Evolutionary conservation across 2,888 invertebrate species (phyloP).

Genomic region (Therioaphis trifolii): DNA sequence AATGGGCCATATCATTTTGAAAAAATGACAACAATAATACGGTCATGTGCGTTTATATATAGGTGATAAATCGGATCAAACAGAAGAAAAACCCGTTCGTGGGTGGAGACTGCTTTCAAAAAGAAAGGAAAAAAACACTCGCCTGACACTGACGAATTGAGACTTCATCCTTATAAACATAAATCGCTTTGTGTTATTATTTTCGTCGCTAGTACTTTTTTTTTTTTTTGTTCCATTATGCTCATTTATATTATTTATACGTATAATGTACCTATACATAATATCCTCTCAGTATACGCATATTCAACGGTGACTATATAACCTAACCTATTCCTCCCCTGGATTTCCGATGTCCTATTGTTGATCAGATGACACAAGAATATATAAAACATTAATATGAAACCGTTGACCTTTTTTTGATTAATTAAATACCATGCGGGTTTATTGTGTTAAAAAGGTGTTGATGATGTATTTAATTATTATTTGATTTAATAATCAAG

Average conservation of each 20-base stretch:
- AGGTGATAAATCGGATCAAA: constrained; percentile 62
- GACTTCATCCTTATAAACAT: constrained; percentile 58
- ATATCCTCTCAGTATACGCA: background rate
- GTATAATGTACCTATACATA: constrained; percentile 15
- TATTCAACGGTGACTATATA: constrained; percentile 30
- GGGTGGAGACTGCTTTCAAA: constrained; percentile 54
- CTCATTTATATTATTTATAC: constrained; percentile 60
- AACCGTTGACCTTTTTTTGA: constrained; percentile 54
- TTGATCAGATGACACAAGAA: constrained; percentile 22
- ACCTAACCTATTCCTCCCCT: constrained; percentile 42
- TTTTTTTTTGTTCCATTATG: constrained; percentile 54
- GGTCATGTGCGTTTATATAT: constrained; percentile 4
- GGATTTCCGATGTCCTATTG: constrained; percentile 54
- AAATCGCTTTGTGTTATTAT: constrained; percentile 62
- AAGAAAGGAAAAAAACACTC: constrained; percentile 46
- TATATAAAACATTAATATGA: background rate
- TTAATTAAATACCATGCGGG: constrained; percentile 57
- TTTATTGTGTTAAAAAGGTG: constrained; percentile 50
- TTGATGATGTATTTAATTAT: constrained; percentile 49
- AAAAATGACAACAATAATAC: constrained; percentile 52
- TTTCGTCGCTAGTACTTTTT: constrained; percentile 27
- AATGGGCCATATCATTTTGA: constrained; percentile 39
- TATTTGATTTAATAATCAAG: constrained; percentile 52
- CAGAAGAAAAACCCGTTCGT: constrained; percentile 62
- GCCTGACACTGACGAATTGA: constrained; percentile 62